Base-by-base conservation (phyloP, 2,113 vertebrate species). In the Carassius carassius region DNA sequence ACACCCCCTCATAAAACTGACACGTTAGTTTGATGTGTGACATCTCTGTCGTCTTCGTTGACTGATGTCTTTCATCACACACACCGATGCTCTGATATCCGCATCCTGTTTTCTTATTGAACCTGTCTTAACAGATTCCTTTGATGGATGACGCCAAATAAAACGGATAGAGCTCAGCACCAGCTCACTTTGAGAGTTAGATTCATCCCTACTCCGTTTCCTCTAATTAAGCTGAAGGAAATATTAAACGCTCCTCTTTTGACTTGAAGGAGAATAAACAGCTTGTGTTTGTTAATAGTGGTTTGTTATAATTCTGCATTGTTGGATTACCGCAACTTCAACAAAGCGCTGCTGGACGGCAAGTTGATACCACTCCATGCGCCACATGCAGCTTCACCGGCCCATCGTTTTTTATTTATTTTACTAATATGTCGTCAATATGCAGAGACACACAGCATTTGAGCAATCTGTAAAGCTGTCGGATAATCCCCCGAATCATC, bases 1-100 rank as follows among this genome's bases (percentile, higher is more conserved):
- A 84, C 79, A 84, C 58, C 58, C 91, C 51, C 85, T 85, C 83
- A 90, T 91, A 90, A 88, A 88, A 84, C 72, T 83, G 87, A 88
- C 87, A 88, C 74, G 78, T 83, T 89, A 87, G 91, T 91, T 87
- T 90, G 89, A 92, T 86, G 76, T 89, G 86, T 90, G 86, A 86
- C 81, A 86, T 67, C 75, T 81, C 67, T 88, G 89, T 90, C 90
- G 87, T 83, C 86, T 88, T 89, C 81, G 85, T 90, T 90, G 90
- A 87, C 86, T 84, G 87, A 76, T 80, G 75, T 47, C 70, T 89
- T 86, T 86, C 47, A 86, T 84, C 84, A 85, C 56, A 78, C 54
- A 19, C 32, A 23, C 23, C 32, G 86, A 86, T 29, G 82, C 58
- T 58, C 54, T 82, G 86, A 90, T 91, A 86, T 84, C 87, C 69